These are phyloP conservation scores for Zygogramma bicolorata DNA, from an alignment of 2,888 invertebrate genomes.

Conservation along the genomic window DNA sequence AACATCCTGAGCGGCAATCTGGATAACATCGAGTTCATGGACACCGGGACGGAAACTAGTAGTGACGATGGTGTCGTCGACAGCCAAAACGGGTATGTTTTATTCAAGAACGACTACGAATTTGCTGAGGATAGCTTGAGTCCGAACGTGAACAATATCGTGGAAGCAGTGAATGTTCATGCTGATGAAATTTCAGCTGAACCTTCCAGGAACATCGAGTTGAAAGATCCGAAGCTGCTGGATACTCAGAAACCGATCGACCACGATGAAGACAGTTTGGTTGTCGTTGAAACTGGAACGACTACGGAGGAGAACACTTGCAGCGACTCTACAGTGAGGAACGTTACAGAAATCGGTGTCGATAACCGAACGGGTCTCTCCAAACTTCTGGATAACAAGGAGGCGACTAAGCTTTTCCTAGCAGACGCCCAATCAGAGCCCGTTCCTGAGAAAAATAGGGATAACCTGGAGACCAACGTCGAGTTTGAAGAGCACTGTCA, in stretches of 20 bases:
- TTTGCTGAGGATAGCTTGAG: slow-evolving; percentile 63
- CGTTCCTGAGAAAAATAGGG: neutral
- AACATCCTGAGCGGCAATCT: slow-evolving; percentile 68
- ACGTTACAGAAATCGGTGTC: slow-evolving; percentile 57
- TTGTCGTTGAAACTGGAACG: slow-evolving; percentile 70
- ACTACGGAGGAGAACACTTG: slow-evolving; percentile 73
- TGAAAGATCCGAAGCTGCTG: neutral
- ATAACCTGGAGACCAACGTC: slow-evolving; percentile 51
- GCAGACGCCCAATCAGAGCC: neutral
- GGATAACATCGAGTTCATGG: slow-evolving; percentile 88
- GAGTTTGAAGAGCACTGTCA: slow-evolving; percentile 75
- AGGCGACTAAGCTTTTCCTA: neutral
- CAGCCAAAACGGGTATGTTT: slow-evolving; percentile 76
- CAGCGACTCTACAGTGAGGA: slow-evolving; percentile 66
- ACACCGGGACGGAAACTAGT: slow-evolving; percentile 86
- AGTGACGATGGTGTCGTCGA: slow-evolving; percentile 73
- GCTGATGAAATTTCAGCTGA: slow-evolving; percentile 25
- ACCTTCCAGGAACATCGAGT: neutral
- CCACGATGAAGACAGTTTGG: slow-evolving; percentile 71
- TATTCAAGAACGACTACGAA: slow-evolving; percentile 72
- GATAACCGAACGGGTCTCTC: slow-evolving; percentile 42
- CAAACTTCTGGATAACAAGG: neutral
- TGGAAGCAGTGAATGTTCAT: slow-evolving; percentile 46
- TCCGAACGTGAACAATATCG: slow-evolving; percentile 55
- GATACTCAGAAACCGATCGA: slow-evolving; percentile 58